phyloP scores from a whole-genome alignment of 2,113 vertebrate species.

The Danio rerio region GRCz12tu NC_133182.1:17279001-17279500 shows the following conservation, averaged over 20 bases:
- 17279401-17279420: conserved; percentile 7
- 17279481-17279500: background rate
- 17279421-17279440: background rate
- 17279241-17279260: background rate
- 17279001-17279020: background rate
- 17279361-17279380: background rate
- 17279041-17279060: background rate
- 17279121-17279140: background rate
- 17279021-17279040: background rate
- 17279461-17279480: background rate
- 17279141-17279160: background rate
- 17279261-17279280: too few relatives aligned
- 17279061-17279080: background rate
- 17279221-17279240: background rate
- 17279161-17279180: background rate
- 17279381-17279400: background rate
- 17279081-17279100: background rate
- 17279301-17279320: background rate
- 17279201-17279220: too few relatives aligned
- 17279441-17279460: background rate
- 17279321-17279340: background rate
- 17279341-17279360: background rate
- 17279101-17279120: background rate
- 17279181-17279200: too few relatives aligned
- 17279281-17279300: background rate